A percentile compares a stretch with the other conserved stretches of the same genome.
These are phyloP conservation scores for Halcyon malimbica DNA, from an alignment of 2,113 vertebrate species.

Conservation along the genomic window DNA sequence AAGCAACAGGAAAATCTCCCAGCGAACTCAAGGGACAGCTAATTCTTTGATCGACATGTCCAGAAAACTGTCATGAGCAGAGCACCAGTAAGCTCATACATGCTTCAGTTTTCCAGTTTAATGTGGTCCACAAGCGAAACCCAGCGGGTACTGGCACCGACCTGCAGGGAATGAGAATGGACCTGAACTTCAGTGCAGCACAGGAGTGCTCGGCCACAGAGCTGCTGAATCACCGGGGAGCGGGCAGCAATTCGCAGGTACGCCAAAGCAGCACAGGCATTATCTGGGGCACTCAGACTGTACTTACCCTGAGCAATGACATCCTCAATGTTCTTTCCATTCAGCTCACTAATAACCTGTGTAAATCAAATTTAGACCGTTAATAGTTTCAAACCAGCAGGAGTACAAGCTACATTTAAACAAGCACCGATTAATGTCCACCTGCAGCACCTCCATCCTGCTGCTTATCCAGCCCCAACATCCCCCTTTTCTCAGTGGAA, in stretches of 20 bases:
- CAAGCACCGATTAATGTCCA: not conserved
- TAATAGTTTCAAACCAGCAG: not conserved
- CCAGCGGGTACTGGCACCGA: constrained; percentile 66
- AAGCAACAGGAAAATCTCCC: not conserved
- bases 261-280: not conserved
- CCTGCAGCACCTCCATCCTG: not conserved
- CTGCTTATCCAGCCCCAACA: not conserved
- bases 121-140: constrained; percentile 86
- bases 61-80: constrained; percentile 58
- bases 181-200: not conserved
- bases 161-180: constrained; percentile 79
- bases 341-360: constrained; percentile 91
- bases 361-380: not conserved
- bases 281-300: not conserved
- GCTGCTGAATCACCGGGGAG: not conserved
- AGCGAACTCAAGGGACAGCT: not conserved
- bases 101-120: constrained; percentile 27
- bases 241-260: not conserved
- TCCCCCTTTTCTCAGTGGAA: not conserved
- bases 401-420: not conserved
- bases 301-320: constrained; percentile 92
- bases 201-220: not conserved
- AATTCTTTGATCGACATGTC: not conserved
- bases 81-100: not conserved
- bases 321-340: constrained; percentile 91